Evolutionary conservation across 2,797 vertebrate genomes (phyloP).

Genomic region (Muraenolepis orangiensis): DNA sequence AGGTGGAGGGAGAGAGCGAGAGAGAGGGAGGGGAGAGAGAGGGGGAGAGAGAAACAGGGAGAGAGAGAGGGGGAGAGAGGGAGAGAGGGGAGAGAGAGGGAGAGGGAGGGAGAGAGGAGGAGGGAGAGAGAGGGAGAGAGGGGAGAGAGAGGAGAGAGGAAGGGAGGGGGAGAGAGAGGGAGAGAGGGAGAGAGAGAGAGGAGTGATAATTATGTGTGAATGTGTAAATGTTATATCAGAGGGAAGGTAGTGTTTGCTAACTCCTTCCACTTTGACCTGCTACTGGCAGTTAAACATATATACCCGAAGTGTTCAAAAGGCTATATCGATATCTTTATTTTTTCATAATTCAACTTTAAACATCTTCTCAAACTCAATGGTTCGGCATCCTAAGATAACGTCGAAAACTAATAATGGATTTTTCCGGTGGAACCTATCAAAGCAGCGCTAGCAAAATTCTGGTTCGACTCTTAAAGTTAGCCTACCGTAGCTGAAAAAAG

Average conservation of each 20-base stretch:
- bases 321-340: not conserved
- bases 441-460: not conserved
- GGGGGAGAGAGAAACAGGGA: not conserved
- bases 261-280: not conserved
- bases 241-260: not conserved
- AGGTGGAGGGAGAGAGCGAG: not conserved
- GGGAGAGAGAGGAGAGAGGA: not conserved
- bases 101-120: no score
- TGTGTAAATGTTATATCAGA: not conserved
- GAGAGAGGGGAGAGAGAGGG: no score
- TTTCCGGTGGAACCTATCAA: no score
- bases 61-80: not conserved
- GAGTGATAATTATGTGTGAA: not conserved
- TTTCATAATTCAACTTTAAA: not conserved
- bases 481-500: not conserved
- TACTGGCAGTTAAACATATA: not conserved
- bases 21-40: not conserved
- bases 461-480: not conserved
- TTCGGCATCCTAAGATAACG: not conserved
- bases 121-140: no score
- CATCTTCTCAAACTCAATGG: not conserved
- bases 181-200: not conserved
- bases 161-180: not conserved
- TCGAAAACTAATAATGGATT: no score
- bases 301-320: not conserved